Evolutionary conservation across 2,888 invertebrate genomes (phyloP).

Genomic region (Oligia latruncula): DNA sequence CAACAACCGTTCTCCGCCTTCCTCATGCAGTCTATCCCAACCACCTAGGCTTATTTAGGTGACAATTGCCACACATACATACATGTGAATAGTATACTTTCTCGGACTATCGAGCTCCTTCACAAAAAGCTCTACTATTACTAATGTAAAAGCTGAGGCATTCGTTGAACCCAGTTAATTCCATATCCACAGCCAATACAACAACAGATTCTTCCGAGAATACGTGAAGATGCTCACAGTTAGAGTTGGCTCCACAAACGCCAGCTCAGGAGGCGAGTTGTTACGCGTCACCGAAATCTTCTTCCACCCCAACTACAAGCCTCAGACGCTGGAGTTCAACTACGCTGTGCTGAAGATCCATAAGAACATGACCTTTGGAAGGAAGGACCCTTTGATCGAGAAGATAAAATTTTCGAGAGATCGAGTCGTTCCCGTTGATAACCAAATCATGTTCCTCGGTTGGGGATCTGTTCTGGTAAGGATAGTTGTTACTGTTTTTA

Average conservation of each 20-base stretch:
- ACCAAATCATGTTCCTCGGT: conserved; percentile 79
- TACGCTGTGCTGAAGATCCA: conserved; percentile 80
- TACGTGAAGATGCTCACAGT: conserved; percentile 85
- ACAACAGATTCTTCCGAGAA: conserved; percentile 86
- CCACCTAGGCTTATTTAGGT: neutral
- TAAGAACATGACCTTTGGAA: conserved; percentile 78
- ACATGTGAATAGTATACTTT: neutral
- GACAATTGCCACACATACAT: neutral
- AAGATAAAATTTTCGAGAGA: conserved; percentile 73
- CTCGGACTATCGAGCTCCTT: too few relatives aligned
- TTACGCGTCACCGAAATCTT: conserved; percentile 80
- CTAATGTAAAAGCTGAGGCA: neutral
- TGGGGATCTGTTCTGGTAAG: conserved; percentile 87
- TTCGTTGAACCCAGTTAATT: neutral
- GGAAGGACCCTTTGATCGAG: conserved; percentile 59
- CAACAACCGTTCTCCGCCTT: neutral
- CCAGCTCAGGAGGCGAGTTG: conserved; percentile 81
- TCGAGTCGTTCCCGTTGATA: conserved; percentile 76
- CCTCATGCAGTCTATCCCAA: neutral
- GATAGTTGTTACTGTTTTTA: neutral
- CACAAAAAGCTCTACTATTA: neutral
- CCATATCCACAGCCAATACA: conserved; percentile 79
- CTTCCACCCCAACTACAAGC: conserved; percentile 88
- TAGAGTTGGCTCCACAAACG: conserved; percentile 83
- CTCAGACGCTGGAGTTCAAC: conserved; percentile 83